Base-by-base conservation (phyloP, 2,797 vertebrate genomes). In the Eutrigla gurnardus region DNA sequence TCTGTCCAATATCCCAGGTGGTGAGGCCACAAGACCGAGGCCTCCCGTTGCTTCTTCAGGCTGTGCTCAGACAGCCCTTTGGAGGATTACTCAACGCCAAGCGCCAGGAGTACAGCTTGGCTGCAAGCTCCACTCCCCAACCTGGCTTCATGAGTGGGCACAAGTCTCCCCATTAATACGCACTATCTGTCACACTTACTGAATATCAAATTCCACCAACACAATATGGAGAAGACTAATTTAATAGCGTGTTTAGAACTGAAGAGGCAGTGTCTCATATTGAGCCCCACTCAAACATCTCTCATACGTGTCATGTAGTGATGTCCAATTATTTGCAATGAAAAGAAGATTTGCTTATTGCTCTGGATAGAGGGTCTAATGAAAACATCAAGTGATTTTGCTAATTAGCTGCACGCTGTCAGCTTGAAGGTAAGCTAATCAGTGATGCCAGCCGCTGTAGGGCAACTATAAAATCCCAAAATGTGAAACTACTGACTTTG, bases 311-410 rank as follows among this genome's bases (percentile, higher is more conserved):
- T 57, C 36, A 63, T 7, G 8, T 73, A 70, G 55, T 40, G 47
- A 64, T 69, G 66, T 83, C 61, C 54, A 85, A 76, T 88, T 70
- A 85, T 55, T 75, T 78, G 62, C 17, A 46, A 63, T 65, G 45
- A 66, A 70, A 66, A 60, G 15, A 60, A n/a, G 40, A 80, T 77
- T 37, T 69, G 54, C 49, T 52, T 37, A 61, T 61, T 76, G 25
- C 52, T 37, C 10, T 14, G 36, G 8, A 32, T 14, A 36, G 43
- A 62, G 33, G 37, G 36, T 61, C 25, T 53, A 76, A 82, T 77
- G 70, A 80, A 79, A 43, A 66, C 46, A 75, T 81, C 63, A 70
- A 36, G 61, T 75, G 45, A 78, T 75, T 85, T 80, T 3, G 53
- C 67, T 75, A 71, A 82, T 73, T 78, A 67, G 55, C 52, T 70